A percentile compares a stretch with the other conserved stretches of the same genome.
These are phyloP conservation scores for Ochropacha duplaris DNA, from an alignment of 2,888 invertebrate species.

Conservation along the genomic window DNA sequence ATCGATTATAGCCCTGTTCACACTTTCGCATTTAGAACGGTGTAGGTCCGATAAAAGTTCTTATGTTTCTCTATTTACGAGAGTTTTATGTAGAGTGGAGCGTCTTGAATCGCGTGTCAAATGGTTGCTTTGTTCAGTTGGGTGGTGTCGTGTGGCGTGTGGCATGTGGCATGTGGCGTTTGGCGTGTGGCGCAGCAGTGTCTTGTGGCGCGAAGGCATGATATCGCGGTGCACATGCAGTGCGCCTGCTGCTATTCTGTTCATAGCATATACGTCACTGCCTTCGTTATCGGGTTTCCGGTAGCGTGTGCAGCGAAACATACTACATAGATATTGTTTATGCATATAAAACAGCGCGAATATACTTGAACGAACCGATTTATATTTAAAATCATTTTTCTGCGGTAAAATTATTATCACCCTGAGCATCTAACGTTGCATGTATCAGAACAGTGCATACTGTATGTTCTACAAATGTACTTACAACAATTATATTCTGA, in stretches of 20 bases:
- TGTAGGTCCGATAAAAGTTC: conserved; percentile 40
- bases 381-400: conserved; percentile 33
- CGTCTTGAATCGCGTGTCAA: conserved; percentile 49
- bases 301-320: conserved; percentile 46
- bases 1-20: conserved; percentile 29
- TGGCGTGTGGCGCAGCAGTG: conserved; percentile 10
- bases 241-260: conserved; percentile 16
- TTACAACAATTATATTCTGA: too few species aligned
- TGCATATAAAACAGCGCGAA: conserved; percentile 41
- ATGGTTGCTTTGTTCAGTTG: conserved; percentile 18
- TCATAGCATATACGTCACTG: conserved; percentile 50
- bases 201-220: conserved; percentile 11
- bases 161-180: conserved; percentile 3
- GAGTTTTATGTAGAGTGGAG: conserved; percentile 47
- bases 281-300: conserved; percentile 55
- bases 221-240: conserved; percentile 18
- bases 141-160: conserved; percentile 13
- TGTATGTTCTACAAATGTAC: background rate
- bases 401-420: conserved; percentile 22
- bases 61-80: conserved; percentile 44
- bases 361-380: conserved; percentile 50
- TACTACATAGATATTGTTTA: conserved; percentile 42
- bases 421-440: background rate
- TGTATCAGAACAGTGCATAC: too few species aligned
- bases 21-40: conserved; percentile 28